Evolutionary conservation across 2,888 invertebrate species (phyloP).

Genomic region (Augiades crinisus): DNA sequence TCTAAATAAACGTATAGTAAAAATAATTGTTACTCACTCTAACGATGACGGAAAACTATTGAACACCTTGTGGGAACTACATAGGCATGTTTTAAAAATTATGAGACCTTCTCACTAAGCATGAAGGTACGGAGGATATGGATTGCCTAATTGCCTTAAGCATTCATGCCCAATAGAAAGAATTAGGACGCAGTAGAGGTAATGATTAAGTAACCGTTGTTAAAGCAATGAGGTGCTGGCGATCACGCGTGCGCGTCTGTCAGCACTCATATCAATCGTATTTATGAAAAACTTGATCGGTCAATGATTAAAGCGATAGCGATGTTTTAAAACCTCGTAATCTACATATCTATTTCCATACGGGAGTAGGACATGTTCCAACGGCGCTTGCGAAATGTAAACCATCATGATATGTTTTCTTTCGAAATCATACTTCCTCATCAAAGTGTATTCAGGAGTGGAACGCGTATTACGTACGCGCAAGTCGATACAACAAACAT

Average conservation of each 20-base stretch:
- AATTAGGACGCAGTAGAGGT: too few species aligned
- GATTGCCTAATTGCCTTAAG: too few species aligned
- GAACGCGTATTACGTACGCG: conserved; percentile 13
- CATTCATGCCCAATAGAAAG: too few species aligned
- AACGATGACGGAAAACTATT: too few species aligned
- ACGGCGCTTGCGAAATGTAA: conserved; percentile 31
- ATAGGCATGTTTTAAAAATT: too few species aligned
- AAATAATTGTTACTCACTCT: too few species aligned
- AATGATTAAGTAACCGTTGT: not conserved
- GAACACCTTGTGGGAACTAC: too few species aligned
- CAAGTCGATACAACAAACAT: conserved; percentile 1
- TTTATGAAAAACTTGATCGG: conserved; percentile 28
- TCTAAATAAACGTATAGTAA: too few species aligned
- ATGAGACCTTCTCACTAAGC: too few species aligned
- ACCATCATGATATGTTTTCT: conserved; percentile 35
- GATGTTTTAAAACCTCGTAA: conserved; percentile 27
- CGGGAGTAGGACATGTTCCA: conserved; percentile 36
- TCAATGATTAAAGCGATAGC: conserved; percentile 31
- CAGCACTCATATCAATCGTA: not conserved
- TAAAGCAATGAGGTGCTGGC: not conserved
- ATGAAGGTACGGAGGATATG: too few species aligned
- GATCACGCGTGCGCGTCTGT: not conserved
- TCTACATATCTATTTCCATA: conserved; percentile 37
- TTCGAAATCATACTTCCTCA: conserved; percentile 37
- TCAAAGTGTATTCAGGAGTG: conserved; percentile 34